Base-by-base conservation (phyloP, 2,888 invertebrate species). In the Leucophenga maculata region DNA sequence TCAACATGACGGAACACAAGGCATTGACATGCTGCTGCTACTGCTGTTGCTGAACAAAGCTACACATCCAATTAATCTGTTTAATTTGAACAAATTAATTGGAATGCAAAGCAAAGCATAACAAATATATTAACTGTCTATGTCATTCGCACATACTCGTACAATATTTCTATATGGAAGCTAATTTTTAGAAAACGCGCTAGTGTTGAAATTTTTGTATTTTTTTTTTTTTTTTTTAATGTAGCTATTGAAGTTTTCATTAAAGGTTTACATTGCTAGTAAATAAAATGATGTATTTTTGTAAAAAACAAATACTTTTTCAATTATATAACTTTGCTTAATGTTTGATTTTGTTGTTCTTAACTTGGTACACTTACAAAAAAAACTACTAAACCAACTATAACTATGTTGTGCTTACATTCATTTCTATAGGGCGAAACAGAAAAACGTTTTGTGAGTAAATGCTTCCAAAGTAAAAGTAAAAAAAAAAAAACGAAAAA, bases 361-460 rank as follows among this genome's bases (percentile, higher is more conserved):
- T 26, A 44, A 32, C 31, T 6, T 67, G 57, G 59, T 67, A 59
- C 54, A 44, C 67, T 39, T 59, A 48, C 59, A 70, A 75, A 75
- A 75, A 76, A 79, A 39, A 39, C 39, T 81, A 80, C 83, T 81
- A 81, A 83, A 81, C 78, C 78, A 74, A 73, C 76, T 81, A 78
- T 83, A 84, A 85, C 75, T 81, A 39, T 39, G 85, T 84, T 86
- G 86, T 86, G 86, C 86, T 86, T 86, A 87, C 88, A 85, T 86
- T 87, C 85, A 86, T 85, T 86, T 86, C 85, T 82, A 83, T 89
- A 89, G 89, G 89, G 88, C 86, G 88, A 87, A 85, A 86, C 87
- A 86, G 88, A 87, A 83, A 88, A 88, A 87, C 85, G 86, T 88
- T 88, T 89, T 89, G 89, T 89, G 88, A 89, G 89, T 89, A 89